A percentile compares a stretch with the other conserved stretches of the same genome.
Evolutionary conservation across 2,888 invertebrate genomes (phyloP).

Genomic region (Caenorhabditis japonica): DNA sequence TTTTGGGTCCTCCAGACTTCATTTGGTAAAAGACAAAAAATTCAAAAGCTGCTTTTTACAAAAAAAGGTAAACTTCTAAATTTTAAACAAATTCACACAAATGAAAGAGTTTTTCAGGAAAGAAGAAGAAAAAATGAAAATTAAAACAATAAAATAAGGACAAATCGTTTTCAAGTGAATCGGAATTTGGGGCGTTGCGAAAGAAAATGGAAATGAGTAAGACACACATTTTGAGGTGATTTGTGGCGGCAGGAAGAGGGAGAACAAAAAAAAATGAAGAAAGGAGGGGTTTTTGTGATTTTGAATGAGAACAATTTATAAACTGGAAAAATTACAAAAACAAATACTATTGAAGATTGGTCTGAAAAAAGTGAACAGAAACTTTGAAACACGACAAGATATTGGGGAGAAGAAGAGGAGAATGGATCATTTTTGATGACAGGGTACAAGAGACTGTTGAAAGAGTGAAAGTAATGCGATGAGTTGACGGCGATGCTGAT

Average conservation of each 20-base stretch:
- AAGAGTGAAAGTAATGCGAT: not conserved
- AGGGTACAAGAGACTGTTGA: not conserved
- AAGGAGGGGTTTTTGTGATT: slow-evolving; percentile 24
- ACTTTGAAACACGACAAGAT: slow-evolving; percentile 1
- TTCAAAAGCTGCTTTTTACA: slow-evolving; percentile 15
- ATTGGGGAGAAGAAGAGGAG: slow-evolving; percentile 1
- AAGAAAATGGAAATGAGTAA: slow-evolving; percentile 16
- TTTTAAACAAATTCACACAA: slow-evolving; percentile 27
- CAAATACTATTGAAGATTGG: not conserved
- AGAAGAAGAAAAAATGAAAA: too few species aligned
- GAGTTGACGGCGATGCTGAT: not conserved
- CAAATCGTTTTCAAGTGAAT: too few species aligned
- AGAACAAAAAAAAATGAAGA: slow-evolving; percentile 10
- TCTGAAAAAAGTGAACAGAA: not conserved
- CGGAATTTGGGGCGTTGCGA: not conserved
- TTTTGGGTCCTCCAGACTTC: slow-evolving; percentile 45
- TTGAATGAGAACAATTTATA: too few species aligned
- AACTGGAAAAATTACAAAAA: not conserved
- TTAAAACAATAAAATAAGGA: too few species aligned
- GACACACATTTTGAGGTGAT: slow-evolving; percentile 31
- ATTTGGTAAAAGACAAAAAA: slow-evolving; percentile 24
- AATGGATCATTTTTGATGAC: slow-evolving; percentile 10
- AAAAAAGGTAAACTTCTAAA: slow-evolving; percentile 10
- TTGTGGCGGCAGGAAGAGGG: not conserved
- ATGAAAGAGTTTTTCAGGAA: too few species aligned